Base-by-base conservation (phyloP, 2,113 vertebrate species). In the Sapajus apella region DNA sequence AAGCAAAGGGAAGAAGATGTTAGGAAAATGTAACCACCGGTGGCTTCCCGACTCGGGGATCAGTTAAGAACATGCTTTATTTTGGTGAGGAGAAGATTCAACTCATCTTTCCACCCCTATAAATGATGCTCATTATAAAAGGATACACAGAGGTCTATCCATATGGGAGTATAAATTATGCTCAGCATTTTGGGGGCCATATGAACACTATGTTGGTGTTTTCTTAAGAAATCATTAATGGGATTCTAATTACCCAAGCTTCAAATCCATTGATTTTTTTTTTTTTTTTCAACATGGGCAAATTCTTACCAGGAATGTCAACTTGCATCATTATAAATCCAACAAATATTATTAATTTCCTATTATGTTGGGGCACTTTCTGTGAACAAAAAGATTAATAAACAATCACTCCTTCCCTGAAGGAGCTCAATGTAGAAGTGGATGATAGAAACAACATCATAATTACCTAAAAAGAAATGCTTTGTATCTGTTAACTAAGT, bases 221-320 rank as follows among this genome's bases (percentile, higher is more conserved):
- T 56, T 77, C 16, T 72, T 88, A 84, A 91, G 21, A 92, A 90
- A 45, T 43, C 0, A 17, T 84, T 18, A 43, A 43, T 87, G 56
- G 6, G 10, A 81, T 75, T 84, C 6, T 91, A 85, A 72, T 66
- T 21, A 72, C 40, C 6, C 32, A 83, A 81, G 1, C 1, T 73
- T 93, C 21, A 61, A 90, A 72, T 56, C 10, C 17, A 61, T 40
- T 68, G 35, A 23, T 61, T 66, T 80, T 88, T 25, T 80, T 37
- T 25, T 80, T 37, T 70, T 68, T 18, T 1, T 64, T 64, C 61
- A 95, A 9, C 18, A 75, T 21, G 50, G 4, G 5, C 75, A 2
- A 84, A 86, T 86, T 91, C 20, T 8, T 87, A 89, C 55, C 32
- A 56, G n/a, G 97, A 95, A 70, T 90, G 14, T 73, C 52, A 89